Evolutionary conservation across 2,113 vertebrate species (phyloP).

Genomic region (Ammospiza nelsoni): DNA sequence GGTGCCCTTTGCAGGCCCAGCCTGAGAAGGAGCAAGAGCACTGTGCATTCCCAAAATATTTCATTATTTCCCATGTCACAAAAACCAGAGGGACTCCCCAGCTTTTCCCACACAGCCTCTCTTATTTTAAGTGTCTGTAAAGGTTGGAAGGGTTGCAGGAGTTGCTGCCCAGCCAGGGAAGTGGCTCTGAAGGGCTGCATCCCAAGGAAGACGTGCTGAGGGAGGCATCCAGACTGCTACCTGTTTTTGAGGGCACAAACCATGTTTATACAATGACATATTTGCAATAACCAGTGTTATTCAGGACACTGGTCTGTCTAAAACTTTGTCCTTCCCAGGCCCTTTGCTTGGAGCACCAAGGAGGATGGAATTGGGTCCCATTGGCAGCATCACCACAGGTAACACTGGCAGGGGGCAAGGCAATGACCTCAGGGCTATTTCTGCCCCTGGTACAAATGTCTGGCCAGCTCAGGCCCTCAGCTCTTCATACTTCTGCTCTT

Average conservation of each 20-base stretch:
- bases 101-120: neutral
- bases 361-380: neutral
- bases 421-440: slow-evolving; percentile 41
- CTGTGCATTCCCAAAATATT: neutral
- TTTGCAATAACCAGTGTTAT: neutral
- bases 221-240: slow-evolving; percentile 4
- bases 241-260: slow-evolving; percentile 19
- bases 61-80: neutral
- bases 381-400: neutral
- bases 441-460: slow-evolving; percentile 27
- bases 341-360: neutral
- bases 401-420: neutral
- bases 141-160: neutral
- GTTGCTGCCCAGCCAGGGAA: neutral
- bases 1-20: neutral
- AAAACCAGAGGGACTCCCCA: neutral
- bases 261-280: slow-evolving; percentile 23
- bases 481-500: slow-evolving; percentile 49
- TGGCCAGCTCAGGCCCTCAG: slow-evolving; percentile 33
- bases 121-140: neutral
- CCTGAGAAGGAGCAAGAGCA: rapidly evolving
- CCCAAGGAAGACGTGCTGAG: neutral
- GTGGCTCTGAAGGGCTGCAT: neutral
- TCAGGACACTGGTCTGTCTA: neutral
- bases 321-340: neutral